Evolutionary conservation across 92 coral and sea anemone genomes (phyloP).

Genomic region (Blastomussa wellsi): DNA sequence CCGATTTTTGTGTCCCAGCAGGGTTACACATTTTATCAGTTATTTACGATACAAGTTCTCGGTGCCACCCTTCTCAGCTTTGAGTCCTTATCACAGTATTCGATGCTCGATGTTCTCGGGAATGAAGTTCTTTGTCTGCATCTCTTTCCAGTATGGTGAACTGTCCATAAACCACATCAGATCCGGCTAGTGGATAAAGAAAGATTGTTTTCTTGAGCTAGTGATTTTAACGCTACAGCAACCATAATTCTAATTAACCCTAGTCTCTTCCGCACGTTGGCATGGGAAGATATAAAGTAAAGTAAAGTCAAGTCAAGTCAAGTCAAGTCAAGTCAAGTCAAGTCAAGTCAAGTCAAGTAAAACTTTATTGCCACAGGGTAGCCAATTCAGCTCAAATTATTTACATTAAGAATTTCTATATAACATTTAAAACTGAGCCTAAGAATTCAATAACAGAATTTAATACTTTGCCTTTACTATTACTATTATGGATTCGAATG

Average conservation of each 20-base stretch:
- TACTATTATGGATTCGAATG: neutral
- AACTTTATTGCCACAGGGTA: too few species aligned
- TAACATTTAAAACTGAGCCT: too few species aligned
- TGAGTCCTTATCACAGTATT: constrained; percentile 7
- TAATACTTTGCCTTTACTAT: too few species aligned
- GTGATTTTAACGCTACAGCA: too few species aligned
- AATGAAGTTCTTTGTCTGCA: constrained; percentile 64
- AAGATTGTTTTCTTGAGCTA: neutral
- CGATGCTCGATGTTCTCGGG: constrained; percentile 50
- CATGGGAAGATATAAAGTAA: too few species aligned
- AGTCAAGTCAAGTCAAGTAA: too few species aligned
- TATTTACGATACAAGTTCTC: neutral
- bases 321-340: too few species aligned
- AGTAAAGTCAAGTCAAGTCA: too few species aligned
- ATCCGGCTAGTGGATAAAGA: constrained; percentile 61
- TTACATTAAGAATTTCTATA: too few species aligned
- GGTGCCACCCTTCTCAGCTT: neutral
- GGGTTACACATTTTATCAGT: neutral
- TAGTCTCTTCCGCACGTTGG: too few species aligned
- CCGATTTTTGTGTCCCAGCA: neutral
- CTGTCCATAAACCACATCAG: constrained; percentile 81
- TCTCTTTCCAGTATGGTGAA: constrained; percentile 89
- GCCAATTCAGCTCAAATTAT: neutral
- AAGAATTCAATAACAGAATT: too few species aligned
- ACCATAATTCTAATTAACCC: neutral